Base-by-base conservation (phyloP, 2,888 invertebrate genomes). In the Drosophila bunnanda region DNA sequence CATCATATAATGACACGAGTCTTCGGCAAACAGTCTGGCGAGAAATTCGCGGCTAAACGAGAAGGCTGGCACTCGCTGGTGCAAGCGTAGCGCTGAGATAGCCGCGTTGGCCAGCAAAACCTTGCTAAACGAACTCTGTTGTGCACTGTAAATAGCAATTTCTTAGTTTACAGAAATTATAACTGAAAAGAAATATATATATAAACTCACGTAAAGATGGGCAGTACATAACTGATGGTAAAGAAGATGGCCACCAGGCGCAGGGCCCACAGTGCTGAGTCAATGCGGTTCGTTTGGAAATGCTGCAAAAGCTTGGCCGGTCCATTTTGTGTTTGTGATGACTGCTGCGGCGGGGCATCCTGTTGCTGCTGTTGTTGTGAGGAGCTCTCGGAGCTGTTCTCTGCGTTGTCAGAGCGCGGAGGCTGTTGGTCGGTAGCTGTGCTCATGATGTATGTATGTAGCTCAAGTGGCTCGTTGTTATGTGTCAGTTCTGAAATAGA, bases 1-100 rank as follows among this genome's bases (percentile, higher is more conserved):
- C 93, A 99, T 96, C 78, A 99, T 94, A 91, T 99, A 99, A 92
- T 99, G 99, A 76, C 97, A 98, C 85, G 98, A 98, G 93, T 97
- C 97, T 92, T 99, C 99, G 28, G 96, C 92, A 86, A 98, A 94
- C 80, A 99, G 93, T 56, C 94, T 93, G 9, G 95, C 94, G 70
- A 99, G 93, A 93, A 98, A 99, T 91, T 97, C 96, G 74, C 96
- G 94, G 36, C 95, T 96, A 62, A 99, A 93, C 66, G 96, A 94
- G 84, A 98, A 96, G 75, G 95, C 94, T 22, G 98, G 98, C 80
- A 99, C 93, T 73, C 99, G 94, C 92, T 99, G 99, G 93, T 99
- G 99, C 79, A 99, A 94, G 66, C 99, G 94, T 57, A 99, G 94
- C 1, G 99, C 98, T 85, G 98, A 98, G 6, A 97, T 97, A 7